Base-by-base conservation (phyloP, 2,113 vertebrate genomes). In the Sinocyclocheilus rhinocerous region DNA sequence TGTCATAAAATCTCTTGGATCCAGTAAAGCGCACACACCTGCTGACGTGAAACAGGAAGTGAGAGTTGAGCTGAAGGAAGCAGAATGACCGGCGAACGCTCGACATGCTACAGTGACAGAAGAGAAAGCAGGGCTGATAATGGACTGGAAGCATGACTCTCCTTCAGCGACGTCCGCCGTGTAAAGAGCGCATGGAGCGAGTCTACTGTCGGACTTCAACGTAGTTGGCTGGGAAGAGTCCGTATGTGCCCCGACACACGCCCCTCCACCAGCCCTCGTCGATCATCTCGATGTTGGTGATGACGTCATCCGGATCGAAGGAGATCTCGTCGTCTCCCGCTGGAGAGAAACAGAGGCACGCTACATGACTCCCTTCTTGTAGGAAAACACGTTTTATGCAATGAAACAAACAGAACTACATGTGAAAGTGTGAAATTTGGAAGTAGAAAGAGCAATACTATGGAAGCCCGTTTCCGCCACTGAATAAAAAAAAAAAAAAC, bases 221-320 rank as follows among this genome's bases (percentile, higher is more conserved):
- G 0, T 99, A 99, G 89, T 99, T 99, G 59, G 98, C 98, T 0
- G 98, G 98, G 94, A 99, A 99, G 7, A 99, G 96, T 90, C 98
- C 98, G 0, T 96, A 98, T 6, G 95, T 89, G 82, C 97, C 97
- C 77, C 95, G 93, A 92, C 98, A 99, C 77, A 97, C 95, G 0
- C 98, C 98, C 0, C 98, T 92, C 98, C 98, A 99, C 98, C 98
- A 99, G 93, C 98, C 98, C 0, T 99, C 97, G 0, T 99, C 98
- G 0, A 99, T 99, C 97, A 98, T 99, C 91, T 99, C 98, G 0
- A 99, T 99, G 95, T 99, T 99, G 90, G 97, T 99, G 94, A 99
- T 97, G 93, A 99, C 94, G 93, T 99, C 98, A 0, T 99, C 98
- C 0, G 98, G 98, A 92, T 99, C 98, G 0, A 99, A 99, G 85